Evolutionary conservation across 1,140 invertebrate species (phyloP).

Genomic region (Procambarus virginalis): DNA sequence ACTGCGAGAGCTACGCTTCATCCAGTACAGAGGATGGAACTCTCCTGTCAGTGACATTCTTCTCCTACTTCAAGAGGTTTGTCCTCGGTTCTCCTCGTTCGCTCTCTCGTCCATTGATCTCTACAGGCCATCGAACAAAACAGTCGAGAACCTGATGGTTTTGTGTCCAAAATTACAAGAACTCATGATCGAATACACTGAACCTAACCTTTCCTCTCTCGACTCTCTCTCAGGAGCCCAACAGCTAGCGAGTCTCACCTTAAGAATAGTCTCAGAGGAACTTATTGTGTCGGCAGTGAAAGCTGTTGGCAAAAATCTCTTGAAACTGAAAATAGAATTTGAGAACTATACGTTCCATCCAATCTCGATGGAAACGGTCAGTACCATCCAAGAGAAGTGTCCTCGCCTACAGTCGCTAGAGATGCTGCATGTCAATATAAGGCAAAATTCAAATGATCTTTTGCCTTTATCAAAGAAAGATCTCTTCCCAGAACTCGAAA

Average conservation of each 20-base stretch:
- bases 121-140: not conserved
- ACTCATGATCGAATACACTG: conserved; percentile 15
- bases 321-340: conserved; percentile 21
- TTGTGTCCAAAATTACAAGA: not conserved
- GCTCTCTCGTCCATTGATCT: conserved; percentile 10
- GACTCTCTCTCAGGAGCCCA: not conserved
- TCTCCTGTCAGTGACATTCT: conserved; percentile 11
- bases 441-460: not conserved
- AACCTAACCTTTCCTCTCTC: conserved; percentile 1
- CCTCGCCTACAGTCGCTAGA: conserved; percentile 8
- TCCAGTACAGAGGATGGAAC: conserved; percentile 18
- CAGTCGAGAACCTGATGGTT: not conserved
- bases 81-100: not conserved
- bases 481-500: not conserved
- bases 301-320: not conserved
- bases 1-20: conserved; percentile 3
- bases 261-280: conserved; percentile 19
- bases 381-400: conserved; percentile 4
- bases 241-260: not conserved
- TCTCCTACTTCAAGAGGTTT: conserved; percentile 6
- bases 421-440: conserved; percentile 13
- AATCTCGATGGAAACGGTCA: conserved; percentile 16
- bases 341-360: conserved; percentile 22
- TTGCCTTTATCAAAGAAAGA: not conserved
- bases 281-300: conserved; percentile 24